phyloP scores from a whole-genome alignment of 2,888 invertebrate species.

The Stenurella melanura region DNA sequence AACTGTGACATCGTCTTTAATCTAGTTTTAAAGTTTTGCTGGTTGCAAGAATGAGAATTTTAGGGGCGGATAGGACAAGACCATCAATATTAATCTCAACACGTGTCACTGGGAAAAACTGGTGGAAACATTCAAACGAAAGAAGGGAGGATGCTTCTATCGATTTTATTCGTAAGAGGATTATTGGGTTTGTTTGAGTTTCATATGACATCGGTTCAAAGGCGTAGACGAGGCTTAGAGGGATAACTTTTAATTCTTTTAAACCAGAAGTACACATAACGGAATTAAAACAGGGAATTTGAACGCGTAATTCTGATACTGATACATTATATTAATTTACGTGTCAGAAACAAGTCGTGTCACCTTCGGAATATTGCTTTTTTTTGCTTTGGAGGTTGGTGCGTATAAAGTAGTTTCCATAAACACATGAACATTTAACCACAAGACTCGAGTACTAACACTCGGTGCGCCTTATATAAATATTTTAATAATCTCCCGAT shows the following conservation, averaged over 20 bases:
- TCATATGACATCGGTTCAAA: slow-evolving; percentile 18
- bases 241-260: not conserved
- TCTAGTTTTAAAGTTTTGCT: slow-evolving; percentile 48
- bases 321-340: too few species aligned
- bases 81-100: slow-evolving; percentile 46
- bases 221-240: not conserved
- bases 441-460: too few species aligned
- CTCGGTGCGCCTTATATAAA: too few species aligned
- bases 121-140: slow-evolving; percentile 32
- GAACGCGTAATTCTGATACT: too few species aligned
- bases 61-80: slow-evolving; percentile 30
- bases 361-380: too few species aligned
- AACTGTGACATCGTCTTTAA: slow-evolving; percentile 45
- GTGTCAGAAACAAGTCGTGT: too few species aligned
- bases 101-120: slow-evolving; percentile 38
- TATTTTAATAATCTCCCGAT: too few species aligned
- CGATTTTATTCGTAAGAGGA: slow-evolving; percentile 39
- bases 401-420: too few species aligned
- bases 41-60: slow-evolving; percentile 30
- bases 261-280: too few species aligned
- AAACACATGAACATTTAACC: too few species aligned
- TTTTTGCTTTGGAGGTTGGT: too few species aligned
- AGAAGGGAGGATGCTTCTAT: slow-evolving; percentile 13
- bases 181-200: slow-evolving; percentile 38
- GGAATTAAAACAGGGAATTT: too few species aligned